Percentiles rank a stretch among this genome's conserved stretches.
Evolutionary conservation across 2,888 invertebrate species (phyloP).

Genomic region (Drosophila seclusa): DNA sequence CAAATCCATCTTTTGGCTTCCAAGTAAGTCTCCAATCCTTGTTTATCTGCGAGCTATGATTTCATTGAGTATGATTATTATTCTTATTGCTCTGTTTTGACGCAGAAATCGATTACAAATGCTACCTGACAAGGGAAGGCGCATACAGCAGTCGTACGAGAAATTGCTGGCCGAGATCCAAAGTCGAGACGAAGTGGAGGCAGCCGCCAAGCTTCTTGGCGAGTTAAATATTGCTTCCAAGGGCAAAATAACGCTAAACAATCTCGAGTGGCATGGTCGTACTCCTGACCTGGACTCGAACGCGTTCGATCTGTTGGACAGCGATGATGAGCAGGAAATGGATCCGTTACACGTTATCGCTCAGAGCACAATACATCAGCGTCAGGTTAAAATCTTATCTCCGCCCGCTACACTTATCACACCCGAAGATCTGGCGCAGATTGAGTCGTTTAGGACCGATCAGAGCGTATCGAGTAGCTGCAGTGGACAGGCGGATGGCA

Average conservation of each 20-base stretch:
- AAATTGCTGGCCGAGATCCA: conserved; percentile 79
- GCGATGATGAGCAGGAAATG: conserved; percentile 83
- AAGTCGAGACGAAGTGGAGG: conserved; percentile 78
- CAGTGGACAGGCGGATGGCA: conserved; percentile 23
- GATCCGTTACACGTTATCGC: conserved; percentile 83
- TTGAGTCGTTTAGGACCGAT: conserved; percentile 69
- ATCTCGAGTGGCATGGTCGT: conserved; percentile 82
- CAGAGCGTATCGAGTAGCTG: conserved; percentile 32
- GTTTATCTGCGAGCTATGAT: background rate
- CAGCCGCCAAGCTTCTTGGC: conserved; percentile 80
- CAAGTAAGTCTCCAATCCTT: conserved; percentile 71
- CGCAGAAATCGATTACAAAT: conserved; percentile 69
- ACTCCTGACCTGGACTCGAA: conserved; percentile 41
- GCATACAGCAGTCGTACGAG: conserved; percentile 78
- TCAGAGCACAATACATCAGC: conserved; percentile 80
- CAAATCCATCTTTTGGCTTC: conserved; percentile 79
- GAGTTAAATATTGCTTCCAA: conserved; percentile 81
- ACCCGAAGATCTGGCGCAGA: conserved; percentile 81
- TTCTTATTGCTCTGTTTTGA: background rate
- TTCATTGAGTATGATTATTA: background rate
- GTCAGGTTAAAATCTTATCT: conserved; percentile 71
- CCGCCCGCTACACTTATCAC: conserved; percentile 79
- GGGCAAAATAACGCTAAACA: conserved; percentile 73
- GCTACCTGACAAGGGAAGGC: conserved; percentile 83
- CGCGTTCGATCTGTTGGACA: conserved; percentile 78